Evolutionary conservation across 53 echinoderm and acorn worm genomes (phyloP), one percentile per base, ranked within the genome.

Genomic region (Luidia sarsii): DNA sequence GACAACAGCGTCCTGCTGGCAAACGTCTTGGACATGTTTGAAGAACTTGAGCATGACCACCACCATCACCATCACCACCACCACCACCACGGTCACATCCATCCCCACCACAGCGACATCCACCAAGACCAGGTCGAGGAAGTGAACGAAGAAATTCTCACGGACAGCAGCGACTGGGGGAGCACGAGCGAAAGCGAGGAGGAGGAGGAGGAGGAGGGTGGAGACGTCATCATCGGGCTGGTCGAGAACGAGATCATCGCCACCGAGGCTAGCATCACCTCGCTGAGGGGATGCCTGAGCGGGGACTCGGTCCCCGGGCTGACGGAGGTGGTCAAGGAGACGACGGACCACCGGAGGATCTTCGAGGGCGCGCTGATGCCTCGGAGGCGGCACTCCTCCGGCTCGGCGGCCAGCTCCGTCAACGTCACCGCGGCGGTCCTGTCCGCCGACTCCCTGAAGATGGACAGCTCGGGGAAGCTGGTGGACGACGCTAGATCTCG

Each of bases 241-340:
- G 69, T 95, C n/a, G 92, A 95, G 28, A 95, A 95, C 73, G 74
- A 81, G 30, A 32, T 90, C 35, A 85, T 86, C 24, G 70, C 89
- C 11, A 61, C 65, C 27, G 80, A 86, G 24, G 51, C 71, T 10
- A 80, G 75, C 39, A 13, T 48, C 7, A 57, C 57, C 20, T 64
- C 83, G 29, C 35, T 73, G 39, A 72, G 56, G 22, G 72, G 72
- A 0, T 60, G 82, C 25, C 19, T 67, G 43, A 53, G 88, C 20
- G 53, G 83, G 3, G 67, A 69, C 9, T 56, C 60, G 29, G 82
- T 48, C 31, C 53, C 69, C 22, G 79, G 65, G 3, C 68, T 90
- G 25, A 62, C 39, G 1, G 85, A 87, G 8, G 85, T 90, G 18
- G 50, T 83, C 61, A 81, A 82, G 43, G 70, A 81, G 51, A 82